These are phyloP conservation scores for Eupithecia abbreviata DNA, from an alignment of 2,888 invertebrate genomes.

Conservation along the genomic window DNA sequence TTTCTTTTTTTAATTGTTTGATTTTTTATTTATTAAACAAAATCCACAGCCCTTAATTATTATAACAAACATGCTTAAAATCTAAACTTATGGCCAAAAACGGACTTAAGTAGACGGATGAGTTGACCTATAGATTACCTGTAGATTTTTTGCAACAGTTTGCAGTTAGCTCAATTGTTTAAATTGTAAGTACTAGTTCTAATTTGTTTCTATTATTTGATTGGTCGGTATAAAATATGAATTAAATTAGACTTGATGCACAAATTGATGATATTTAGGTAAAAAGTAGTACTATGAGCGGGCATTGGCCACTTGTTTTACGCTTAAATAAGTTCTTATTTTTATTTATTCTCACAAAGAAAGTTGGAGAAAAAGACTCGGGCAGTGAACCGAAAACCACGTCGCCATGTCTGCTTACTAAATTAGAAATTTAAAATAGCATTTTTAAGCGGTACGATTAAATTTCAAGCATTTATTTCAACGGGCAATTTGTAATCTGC, in stretches of 20 bases:
- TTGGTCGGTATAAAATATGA: not conserved
- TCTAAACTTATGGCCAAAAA: too few species aligned
- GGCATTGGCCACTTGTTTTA: slow-evolving; percentile 59
- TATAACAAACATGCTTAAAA: too few species aligned
- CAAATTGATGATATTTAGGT: not conserved
- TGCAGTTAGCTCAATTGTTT: too few species aligned
- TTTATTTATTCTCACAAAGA: slow-evolving; percentile 46
- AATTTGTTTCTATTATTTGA: too few species aligned
- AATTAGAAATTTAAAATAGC: slow-evolving; percentile 58
- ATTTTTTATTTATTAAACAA: too few species aligned
- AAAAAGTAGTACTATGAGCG: slow-evolving; percentile 36
- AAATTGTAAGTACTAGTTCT: too few species aligned
- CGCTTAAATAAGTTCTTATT: slow-evolving; percentile 44
- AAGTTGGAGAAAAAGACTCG: slow-evolving; percentile 57
- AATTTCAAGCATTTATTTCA: slow-evolving; percentile 60
- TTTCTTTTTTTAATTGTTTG: too few species aligned
- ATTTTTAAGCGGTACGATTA: slow-evolving; percentile 60
- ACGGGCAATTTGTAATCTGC: slow-evolving; percentile 59
- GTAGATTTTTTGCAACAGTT: too few species aligned
- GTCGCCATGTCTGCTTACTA: slow-evolving; percentile 48
- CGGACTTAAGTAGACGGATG: too few species aligned
- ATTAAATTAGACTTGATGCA: not conserved
- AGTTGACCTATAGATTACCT: too few species aligned
- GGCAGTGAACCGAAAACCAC: slow-evolving; percentile 34
- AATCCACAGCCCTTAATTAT: too few species aligned